Evolutionary conservation across 2,113 vertebrate genomes (phyloP).

Genomic region (Engystomops pustulosus): DNA sequence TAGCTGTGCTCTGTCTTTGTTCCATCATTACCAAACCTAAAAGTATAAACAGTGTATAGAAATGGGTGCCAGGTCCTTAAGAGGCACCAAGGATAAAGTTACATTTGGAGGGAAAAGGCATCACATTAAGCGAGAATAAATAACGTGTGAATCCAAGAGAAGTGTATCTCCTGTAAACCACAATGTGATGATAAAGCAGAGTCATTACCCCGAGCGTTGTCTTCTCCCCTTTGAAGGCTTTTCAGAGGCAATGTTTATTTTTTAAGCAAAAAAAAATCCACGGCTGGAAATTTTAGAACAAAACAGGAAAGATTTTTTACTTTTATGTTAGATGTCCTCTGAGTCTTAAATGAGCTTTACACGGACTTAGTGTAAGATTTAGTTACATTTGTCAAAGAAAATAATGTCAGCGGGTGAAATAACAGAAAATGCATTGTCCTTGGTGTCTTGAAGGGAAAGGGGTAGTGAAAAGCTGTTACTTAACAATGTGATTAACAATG

Average conservation of each 20-base stretch:
- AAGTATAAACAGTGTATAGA: conserved; percentile 67
- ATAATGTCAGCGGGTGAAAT: not conserved
- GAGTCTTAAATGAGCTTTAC: conserved; percentile 41
- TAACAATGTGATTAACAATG: no score
- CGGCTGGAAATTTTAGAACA: conserved; percentile 52
- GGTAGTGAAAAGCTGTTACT: not conserved
- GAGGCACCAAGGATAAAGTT: conserved; percentile 72
- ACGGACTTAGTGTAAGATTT: not conserved
- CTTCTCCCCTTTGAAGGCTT: conserved; percentile 64
- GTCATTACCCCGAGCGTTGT: conserved; percentile 66
- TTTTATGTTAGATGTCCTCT: conserved; percentile 6
- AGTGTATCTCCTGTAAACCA: conserved; percentile 65
- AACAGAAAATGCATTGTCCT: conserved; percentile 55
- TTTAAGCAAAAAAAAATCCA: conserved; percentile 54
- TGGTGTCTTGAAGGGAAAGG: not conserved
- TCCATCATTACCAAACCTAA: conserved; percentile 68
- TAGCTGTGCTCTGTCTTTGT: conserved; percentile 68
- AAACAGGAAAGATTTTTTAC: conserved; percentile 20
- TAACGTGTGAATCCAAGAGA: conserved; percentile 62
- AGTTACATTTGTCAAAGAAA: not conserved
- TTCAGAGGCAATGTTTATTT: conserved; percentile 50
- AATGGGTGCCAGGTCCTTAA: conserved; percentile 72
- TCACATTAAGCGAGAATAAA: conserved; percentile 65
- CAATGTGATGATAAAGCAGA: conserved; percentile 71
- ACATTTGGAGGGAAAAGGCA: conserved; percentile 66